Base-by-base conservation (phyloP, 1,140 invertebrate genomes). In the Megalopta genalis region DNA sequence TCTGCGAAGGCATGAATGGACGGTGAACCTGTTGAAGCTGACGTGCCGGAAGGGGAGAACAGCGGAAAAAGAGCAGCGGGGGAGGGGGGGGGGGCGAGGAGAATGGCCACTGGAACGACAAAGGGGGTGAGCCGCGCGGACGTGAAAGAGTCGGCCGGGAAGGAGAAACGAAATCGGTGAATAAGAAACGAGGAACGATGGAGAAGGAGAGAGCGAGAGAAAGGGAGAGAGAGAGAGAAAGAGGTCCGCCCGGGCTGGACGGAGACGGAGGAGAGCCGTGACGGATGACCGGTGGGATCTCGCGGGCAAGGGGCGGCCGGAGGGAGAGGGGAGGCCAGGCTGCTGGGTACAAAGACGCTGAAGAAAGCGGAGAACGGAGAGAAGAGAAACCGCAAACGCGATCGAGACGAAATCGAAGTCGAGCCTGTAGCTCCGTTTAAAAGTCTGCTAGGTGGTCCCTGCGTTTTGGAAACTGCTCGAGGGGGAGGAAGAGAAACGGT, bases 1-100 rank as follows among this genome's bases (percentile, higher is more conserved):
- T 79, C 81, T 73, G 65, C 67, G 49, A 64, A 85, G 74, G 80
- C 84, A 88, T 82, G 86, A 90, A 90, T 90, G 89, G 88, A 83
- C 84, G 77, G 85, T 85, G 89, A 90, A 90, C 85, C 85, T 88
- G 89, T 81, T 71, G 71, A 59, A 57, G 75, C 70, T 27, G 77
- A 72, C 70, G 75, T 73, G 62, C 75, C 62, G 66, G 52, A 66
- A 66, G 54, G 63, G 77, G 80, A 83, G 80, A 60, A 73, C 57
- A 74, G 79, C 67, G 68, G 62, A 59, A 62, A 62, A 75, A 76
- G 85, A 86, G 65, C 60, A 80, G 54, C 57, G 54, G 25, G 68
- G 68, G 73, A 23, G 64, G 78, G 54, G 49, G 54, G 25, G 68
- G 68, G 73, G n/a, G 64, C 14, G 46, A 42, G 42, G 70, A 80